Percentiles rank a stretch among this genome's conserved stretches.
Conservation (phyloP, 2,113 vertebrate genomes). For the Phrynosoma blainvillii region DNA sequence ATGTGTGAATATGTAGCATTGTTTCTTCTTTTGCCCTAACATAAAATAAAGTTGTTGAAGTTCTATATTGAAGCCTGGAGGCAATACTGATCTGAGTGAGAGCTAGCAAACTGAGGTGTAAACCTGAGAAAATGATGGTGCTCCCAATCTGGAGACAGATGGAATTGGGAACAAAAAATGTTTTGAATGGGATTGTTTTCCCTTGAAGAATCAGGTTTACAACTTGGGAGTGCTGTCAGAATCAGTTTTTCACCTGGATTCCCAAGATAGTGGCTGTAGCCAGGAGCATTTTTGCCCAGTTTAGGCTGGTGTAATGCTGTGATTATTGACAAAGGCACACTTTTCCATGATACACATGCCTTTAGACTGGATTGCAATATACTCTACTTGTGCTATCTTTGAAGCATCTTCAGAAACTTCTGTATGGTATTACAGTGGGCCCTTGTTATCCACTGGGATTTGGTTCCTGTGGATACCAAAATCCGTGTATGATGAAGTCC, state of each 20-base stretch:
- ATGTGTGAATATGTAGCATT: too few relatives aligned
- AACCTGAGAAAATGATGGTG: background rate
- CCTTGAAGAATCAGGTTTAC: background rate
- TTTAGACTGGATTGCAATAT: background rate
- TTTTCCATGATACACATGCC: too few relatives aligned
- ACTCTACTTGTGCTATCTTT: background rate
- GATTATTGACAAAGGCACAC: background rate
- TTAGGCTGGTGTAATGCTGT: background rate
- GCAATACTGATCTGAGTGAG: background rate
- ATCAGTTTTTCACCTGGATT: background rate
- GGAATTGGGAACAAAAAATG: background rate
- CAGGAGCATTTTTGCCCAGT: background rate
- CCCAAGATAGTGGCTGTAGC: background rate
- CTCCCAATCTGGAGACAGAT: background rate
- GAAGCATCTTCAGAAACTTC: background rate
- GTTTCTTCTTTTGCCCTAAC: background rate
- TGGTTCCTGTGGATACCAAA: too few relatives aligned
- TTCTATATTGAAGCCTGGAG: background rate
- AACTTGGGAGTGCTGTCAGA: background rate
- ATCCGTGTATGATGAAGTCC: too few relatives aligned
- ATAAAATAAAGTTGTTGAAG: background rate
- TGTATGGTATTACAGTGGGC: background rate
- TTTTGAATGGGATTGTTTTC: background rate
- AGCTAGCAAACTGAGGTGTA: background rate
- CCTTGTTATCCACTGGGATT: too few relatives aligned